phyloP scores from a whole-genome alignment of 2,797 vertebrate species.

The Ataeniobius toweri region DNA sequence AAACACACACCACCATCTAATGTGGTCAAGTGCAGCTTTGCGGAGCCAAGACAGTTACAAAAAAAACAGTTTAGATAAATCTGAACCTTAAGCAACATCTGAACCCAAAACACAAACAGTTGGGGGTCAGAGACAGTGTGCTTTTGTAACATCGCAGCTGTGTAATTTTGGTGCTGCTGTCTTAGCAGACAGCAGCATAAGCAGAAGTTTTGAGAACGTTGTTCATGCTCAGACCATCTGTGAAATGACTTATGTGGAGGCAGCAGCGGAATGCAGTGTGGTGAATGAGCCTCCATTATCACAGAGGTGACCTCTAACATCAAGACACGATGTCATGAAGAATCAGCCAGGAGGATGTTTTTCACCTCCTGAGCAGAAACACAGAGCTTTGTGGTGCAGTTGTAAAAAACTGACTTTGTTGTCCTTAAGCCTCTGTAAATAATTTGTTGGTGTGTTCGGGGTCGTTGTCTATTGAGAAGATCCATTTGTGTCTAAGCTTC shows the following conservation, averaged over 20 bases:
- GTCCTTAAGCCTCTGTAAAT: no score
- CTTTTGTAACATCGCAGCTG: conserved; percentile 23
- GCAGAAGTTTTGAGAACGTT: background rate
- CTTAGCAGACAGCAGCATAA: conserved; percentile 1
- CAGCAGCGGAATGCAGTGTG: conserved; percentile 22
- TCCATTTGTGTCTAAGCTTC: no score
- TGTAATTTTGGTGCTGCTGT: conserved; percentile 15
- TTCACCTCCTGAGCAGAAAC: background rate
- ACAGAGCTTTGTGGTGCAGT: no score
- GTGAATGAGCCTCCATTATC: conserved; percentile 4
- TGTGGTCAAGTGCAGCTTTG: conserved; percentile 5
- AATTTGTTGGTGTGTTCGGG: no score
- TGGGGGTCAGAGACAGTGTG: background rate
- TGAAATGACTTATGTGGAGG: background rate
- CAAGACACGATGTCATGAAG: background rate
- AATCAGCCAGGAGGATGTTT: background rate
- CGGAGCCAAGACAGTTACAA: background rate
- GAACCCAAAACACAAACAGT: conserved; percentile 19
- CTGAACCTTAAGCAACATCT: conserved; percentile 2
- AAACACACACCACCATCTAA: background rate
- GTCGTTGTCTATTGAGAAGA: no score
- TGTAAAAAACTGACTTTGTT: background rate
- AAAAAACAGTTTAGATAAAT: conserved; percentile 7
- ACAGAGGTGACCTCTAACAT: background rate
- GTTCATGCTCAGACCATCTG: background rate